Conservation (phyloP, 2,888 invertebrate genomes). For the Linhomoeus sp. region DNA sequence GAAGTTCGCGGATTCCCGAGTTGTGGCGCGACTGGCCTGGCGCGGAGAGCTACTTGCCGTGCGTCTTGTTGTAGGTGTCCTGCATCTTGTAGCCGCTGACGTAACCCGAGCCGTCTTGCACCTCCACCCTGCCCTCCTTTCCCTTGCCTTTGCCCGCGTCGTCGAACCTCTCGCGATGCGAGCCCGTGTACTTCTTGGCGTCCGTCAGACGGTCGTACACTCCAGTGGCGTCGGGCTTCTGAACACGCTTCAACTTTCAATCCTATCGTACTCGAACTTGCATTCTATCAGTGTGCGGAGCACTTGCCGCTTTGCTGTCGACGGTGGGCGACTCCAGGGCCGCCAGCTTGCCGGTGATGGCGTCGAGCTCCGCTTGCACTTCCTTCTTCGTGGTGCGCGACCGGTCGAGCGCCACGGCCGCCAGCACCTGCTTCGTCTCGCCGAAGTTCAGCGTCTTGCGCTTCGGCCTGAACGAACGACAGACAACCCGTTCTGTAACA, state of each 20-base stretch:
- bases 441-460: slow-evolving; percentile 23
- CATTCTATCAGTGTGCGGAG: not conserved
- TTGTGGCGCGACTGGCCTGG: no score
- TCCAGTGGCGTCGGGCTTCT: slow-evolving; percentile 6
- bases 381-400: slow-evolving; percentile 18
- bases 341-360: slow-evolving; percentile 20
- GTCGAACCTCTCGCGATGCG: slow-evolving; percentile 15
- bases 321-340: slow-evolving; percentile 19
- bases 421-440: slow-evolving; percentile 23
- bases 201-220: slow-evolving; percentile 27
- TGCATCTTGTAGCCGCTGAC: slow-evolving; percentile 29
- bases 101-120: slow-evolving; percentile 19
- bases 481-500: no score
- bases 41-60: slow-evolving; percentile 8
- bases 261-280: not conserved
- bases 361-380: slow-evolving; percentile 23
- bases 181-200: slow-evolving; percentile 18
- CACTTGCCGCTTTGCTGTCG: slow-evolving; percentile 13
- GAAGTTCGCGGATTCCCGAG: no score
- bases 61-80: slow-evolving; percentile 23
- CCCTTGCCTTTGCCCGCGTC: slow-evolving; percentile 25
- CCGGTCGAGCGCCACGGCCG: slow-evolving; percentile 20
- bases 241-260: not conserved
- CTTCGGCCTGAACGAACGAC: slow-evolving; percentile 16
- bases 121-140: slow-evolving; percentile 23